These are phyloP conservation scores for Bufotes viridis DNA, from an alignment of 2,797 vertebrate species.

Conservation along the genomic window DNA sequence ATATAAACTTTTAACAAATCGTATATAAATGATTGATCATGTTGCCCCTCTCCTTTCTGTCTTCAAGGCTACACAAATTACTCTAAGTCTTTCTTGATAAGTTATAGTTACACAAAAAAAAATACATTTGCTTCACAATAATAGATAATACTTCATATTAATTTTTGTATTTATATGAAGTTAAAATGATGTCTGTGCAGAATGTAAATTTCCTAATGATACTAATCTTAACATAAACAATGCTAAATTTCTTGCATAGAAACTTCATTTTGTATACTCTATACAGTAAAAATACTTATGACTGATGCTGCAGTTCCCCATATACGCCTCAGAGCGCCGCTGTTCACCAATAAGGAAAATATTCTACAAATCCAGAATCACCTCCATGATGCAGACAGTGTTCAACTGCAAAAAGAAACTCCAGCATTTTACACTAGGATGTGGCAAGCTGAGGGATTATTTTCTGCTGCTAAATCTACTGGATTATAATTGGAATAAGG, in stretches of 20 bases:
- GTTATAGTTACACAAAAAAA: no score
- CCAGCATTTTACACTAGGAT: neutral
- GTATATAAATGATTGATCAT: no score
- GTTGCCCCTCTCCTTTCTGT: no score
- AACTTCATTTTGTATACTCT: neutral
- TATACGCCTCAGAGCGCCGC: conserved; percentile 23
- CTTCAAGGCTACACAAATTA: no score
- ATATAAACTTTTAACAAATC: no score
- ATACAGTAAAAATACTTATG: neutral
- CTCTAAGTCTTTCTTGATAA: no score
- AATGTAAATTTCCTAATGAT: neutral
- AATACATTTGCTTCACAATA: no score
- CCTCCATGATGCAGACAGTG: conserved; percentile 24
- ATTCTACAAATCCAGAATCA: conserved; percentile 9
- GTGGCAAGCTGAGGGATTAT: neutral
- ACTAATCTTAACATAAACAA: no score
- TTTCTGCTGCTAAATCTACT: neutral
- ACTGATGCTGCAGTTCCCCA: neutral
- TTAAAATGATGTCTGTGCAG: neutral
- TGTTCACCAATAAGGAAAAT: conserved; percentile 26
- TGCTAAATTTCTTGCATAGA: no score
- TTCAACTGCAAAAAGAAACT: conserved; percentile 21
- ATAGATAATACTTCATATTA: no score
- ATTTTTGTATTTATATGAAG: no score
- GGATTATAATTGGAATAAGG: neutral